Percentiles rank a stretch among this genome's conserved stretches.
These are phyloP conservation scores for Eueides isabella DNA, from an alignment of 1,140 invertebrate genomes.

Conservation along the genomic window DNA sequence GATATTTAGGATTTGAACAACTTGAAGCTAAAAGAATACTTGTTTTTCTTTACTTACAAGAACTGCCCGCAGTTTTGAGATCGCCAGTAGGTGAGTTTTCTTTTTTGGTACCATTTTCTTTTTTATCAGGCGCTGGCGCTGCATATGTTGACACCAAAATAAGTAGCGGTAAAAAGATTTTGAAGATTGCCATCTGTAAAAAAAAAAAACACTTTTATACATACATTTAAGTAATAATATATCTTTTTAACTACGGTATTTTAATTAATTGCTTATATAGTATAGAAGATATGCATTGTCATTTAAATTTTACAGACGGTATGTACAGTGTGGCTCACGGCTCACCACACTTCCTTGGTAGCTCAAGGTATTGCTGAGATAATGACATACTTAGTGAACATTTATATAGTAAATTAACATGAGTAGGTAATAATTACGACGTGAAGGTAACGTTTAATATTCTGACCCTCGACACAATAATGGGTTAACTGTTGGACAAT, in stretches of 20 bases:
- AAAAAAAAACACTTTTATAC: not conserved
- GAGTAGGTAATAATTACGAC: slow-evolving; percentile 43
- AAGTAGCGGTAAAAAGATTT: slow-evolving; percentile 17
- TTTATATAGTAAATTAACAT: slow-evolving; percentile 40
- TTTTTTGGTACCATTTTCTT: slow-evolving; percentile 13
- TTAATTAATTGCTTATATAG: not conserved
- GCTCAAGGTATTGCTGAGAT: slow-evolving; percentile 19
- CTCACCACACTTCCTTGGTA: not conserved
- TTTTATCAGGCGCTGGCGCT: slow-evolving; percentile 21
- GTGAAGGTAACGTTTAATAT: slow-evolving; percentile 46
- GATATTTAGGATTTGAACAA: no score
- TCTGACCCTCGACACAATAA: slow-evolving; percentile 62
- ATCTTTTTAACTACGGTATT: not conserved
- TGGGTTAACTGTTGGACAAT: slow-evolving; percentile 51
- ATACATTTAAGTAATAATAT: not conserved
- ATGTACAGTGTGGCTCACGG: not conserved
- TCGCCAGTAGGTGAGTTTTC: slow-evolving; percentile 33
- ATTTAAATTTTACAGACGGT: not conserved
- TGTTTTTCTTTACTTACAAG: slow-evolving; percentile 43
- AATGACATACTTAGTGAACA: slow-evolving; percentile 21
- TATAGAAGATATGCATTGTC: not conserved
- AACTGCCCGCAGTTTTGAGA: slow-evolving; percentile 53
- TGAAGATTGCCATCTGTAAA: slow-evolving; percentile 27
- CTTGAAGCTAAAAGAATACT: no score
- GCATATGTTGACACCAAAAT: slow-evolving; percentile 8